phyloP scores from a whole-genome alignment of 1,140 invertebrate genomes.

The Pectinophora gossypiella region DNA sequence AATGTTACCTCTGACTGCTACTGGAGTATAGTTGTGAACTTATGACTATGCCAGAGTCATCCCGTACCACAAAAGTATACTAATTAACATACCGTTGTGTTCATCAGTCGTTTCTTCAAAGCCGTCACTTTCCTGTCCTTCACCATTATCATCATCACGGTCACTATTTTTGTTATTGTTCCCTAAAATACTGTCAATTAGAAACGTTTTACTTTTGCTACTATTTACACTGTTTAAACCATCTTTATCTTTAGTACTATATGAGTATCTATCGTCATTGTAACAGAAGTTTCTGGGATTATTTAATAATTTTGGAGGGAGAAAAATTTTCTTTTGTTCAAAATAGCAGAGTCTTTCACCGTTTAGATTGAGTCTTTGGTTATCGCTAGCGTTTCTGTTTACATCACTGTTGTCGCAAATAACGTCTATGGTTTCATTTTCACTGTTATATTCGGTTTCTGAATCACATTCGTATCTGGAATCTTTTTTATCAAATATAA shows the following conservation, averaged over 20 bases:
- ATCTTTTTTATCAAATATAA: conserved; percentile 25
- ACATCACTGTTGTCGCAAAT: conserved; percentile 60
- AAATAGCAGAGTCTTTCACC: conserved; percentile 27
- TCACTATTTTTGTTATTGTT: conserved; percentile 38
- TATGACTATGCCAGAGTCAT: too few species aligned
- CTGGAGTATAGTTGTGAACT: too few species aligned
- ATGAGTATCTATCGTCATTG: conserved; percentile 27
- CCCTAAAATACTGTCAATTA: conserved; percentile 67
- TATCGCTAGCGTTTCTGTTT: conserved; percentile 16
- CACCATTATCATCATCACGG: conserved; percentile 13
- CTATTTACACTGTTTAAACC: conserved; percentile 30
- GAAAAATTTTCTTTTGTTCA: conserved; percentile 27
- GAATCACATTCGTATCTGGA: conserved; percentile 33
- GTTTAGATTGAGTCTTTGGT: conserved; percentile 15
- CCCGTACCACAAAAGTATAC: too few species aligned
- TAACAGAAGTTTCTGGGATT: conserved; percentile 26
- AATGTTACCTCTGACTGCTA: too few species aligned
- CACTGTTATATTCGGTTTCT: conserved; percentile 58
- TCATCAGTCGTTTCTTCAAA: conserved; percentile 57
- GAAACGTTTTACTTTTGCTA: conserved; percentile 58
- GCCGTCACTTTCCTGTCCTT: conserved; percentile 25
- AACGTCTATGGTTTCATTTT: conserved; percentile 67
- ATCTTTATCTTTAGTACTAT: conserved; percentile 24
- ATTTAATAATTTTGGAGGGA: conserved; percentile 24
- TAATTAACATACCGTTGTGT: conserved; percentile 46